phyloP scores from a whole-genome alignment of 30 jellyfish, hydroid and myxozoan species.

The Hydractinia echinata region DNA sequence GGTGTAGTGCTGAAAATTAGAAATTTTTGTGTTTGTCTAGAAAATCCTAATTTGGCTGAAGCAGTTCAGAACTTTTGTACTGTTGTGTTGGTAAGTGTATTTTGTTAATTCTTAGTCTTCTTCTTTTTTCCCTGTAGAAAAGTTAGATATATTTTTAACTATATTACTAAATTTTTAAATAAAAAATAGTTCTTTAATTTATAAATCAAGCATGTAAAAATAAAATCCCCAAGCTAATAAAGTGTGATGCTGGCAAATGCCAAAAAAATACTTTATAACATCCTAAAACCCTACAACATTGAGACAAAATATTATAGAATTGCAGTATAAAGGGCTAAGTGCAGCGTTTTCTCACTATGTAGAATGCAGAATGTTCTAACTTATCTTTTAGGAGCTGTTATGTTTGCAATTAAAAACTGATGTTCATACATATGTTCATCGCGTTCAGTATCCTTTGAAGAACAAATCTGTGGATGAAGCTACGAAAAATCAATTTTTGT shows the following conservation, averaged over 20 bases:
- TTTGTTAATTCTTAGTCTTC: too few species aligned
- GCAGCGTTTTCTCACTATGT: not conserved
- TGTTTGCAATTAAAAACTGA: slow-evolving; percentile 47
- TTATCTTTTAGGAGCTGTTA: slow-evolving; percentile 55
- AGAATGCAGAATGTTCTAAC: not conserved
- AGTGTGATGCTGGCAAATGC: too few species aligned
- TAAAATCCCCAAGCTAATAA: too few species aligned
- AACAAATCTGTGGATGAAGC: slow-evolving; percentile 18
- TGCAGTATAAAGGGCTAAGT: too few species aligned
- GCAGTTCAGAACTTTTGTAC: not conserved
- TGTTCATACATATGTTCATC: slow-evolving; percentile 15
- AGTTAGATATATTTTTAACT: too few species aligned
- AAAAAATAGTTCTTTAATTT: too few species aligned
- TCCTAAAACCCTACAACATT: too few species aligned
- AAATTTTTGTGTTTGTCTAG: not conserved
- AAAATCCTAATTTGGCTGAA: not conserved
- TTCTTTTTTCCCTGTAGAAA: too few species aligned
- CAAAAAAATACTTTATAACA: too few species aligned
- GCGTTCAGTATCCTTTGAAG: slow-evolving; percentile 5
- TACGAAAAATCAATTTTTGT: slow-evolving; percentile 52
- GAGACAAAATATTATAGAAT: too few species aligned
- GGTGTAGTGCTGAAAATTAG: not conserved
- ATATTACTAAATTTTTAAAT: too few species aligned
- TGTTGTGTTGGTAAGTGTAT: not conserved
- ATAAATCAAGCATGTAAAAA: too few species aligned